Percentiles rank a stretch among this genome's conserved stretches.
Conservation (phyloP, 2,888 invertebrate species). For the Galeruca laticollis region DNA sequence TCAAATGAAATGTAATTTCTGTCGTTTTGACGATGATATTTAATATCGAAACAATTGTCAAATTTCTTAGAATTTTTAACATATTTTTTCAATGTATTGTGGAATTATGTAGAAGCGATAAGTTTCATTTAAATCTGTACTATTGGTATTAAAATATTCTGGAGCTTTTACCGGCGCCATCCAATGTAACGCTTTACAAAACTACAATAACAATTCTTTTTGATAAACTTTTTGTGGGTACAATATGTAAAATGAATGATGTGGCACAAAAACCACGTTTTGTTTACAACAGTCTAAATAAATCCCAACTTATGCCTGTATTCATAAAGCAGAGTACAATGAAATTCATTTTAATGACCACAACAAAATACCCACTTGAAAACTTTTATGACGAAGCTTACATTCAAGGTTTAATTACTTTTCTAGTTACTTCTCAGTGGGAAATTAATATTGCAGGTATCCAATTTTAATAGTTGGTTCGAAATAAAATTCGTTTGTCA, state of each 20-base stretch:
- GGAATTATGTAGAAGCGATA: too few species aligned
- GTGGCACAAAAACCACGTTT: neutral
- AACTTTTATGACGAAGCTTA: constrained; percentile 6
- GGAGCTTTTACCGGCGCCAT: too few species aligned
- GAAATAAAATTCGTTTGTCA: neutral
- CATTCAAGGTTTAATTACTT: neutral
- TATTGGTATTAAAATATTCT: too few species aligned
- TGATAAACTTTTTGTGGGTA: neutral
- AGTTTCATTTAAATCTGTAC: too few species aligned
- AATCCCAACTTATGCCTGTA: neutral
- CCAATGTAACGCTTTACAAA: neutral
- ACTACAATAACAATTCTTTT: neutral
- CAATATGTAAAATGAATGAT: neutral
- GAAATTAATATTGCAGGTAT: neutral
- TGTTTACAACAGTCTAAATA: neutral
- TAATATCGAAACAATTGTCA: too few species aligned
- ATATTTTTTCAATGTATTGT: too few species aligned
- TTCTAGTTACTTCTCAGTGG: neutral
- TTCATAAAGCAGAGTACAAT: neutral
- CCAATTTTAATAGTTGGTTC: neutral
- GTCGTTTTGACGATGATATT: too few species aligned
- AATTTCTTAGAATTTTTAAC: too few species aligned
- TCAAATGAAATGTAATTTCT: too few species aligned
- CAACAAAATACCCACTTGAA: neutral
- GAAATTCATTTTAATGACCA: neutral